Conservation (phyloP, 2,113 vertebrate genomes). For the Anhinga rufa region DNA sequence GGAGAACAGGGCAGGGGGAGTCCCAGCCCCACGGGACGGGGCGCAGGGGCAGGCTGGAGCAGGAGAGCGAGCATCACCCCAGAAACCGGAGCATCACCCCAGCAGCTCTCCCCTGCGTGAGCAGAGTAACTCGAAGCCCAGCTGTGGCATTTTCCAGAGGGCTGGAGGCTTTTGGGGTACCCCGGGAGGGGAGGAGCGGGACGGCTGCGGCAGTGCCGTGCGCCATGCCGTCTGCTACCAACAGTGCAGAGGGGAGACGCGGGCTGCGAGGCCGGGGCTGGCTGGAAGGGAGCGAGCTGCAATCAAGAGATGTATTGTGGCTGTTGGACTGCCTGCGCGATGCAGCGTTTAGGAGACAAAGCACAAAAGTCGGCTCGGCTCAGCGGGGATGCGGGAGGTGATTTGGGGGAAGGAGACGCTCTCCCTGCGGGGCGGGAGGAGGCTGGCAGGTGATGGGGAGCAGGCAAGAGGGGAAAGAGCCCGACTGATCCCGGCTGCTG, state of each 20-base stretch:
- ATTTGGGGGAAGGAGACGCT: neutral
- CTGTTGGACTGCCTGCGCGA: neutral
- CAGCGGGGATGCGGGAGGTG: neutral
- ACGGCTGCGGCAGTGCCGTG: neutral
- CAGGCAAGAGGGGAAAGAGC: neutral
- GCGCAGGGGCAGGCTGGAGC: neutral
- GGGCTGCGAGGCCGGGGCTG: neutral
- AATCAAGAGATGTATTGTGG: neutral
- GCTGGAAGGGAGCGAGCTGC: neutral
- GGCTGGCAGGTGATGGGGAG: neutral
- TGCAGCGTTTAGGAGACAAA: neutral
- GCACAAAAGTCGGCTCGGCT: neutral
- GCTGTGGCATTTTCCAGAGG: neutral
- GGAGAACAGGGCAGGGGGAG: neutral
- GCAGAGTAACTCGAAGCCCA: neutral
- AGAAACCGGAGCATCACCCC: neutral
- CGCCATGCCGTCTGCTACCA: neutral
- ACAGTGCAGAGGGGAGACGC: fast-evolving
- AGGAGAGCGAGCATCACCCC: neutral
- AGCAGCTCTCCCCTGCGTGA: neutral
- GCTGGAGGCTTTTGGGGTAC: neutral
- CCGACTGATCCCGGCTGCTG: neutral
- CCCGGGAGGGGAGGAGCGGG: neutral
- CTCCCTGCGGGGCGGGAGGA: neutral
- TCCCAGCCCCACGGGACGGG: neutral